phyloP scores from a whole-genome alignment of 2,797 vertebrate species.

The Psittacula echo region DNA sequence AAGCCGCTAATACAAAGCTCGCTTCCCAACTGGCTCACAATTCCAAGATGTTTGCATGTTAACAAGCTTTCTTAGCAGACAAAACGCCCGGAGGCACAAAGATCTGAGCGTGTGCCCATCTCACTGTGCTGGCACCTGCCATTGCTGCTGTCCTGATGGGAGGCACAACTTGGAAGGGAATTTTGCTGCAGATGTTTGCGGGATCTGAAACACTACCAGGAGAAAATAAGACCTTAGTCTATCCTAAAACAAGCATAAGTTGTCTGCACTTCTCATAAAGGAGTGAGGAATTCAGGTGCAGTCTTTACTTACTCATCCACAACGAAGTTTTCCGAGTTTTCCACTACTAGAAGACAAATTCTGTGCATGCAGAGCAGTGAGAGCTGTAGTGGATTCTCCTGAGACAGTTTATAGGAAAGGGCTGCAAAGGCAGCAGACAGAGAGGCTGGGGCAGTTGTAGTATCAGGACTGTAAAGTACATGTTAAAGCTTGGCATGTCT shows the following conservation, averaged over 20 bases:
- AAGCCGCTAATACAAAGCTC: neutral
- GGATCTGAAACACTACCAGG: neutral
- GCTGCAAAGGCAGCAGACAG: neutral
- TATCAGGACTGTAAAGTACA: neutral
- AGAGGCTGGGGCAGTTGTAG: neutral
- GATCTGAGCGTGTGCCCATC: neutral
- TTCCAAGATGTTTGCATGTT: neutral
- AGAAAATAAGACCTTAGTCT: rapidly evolving
- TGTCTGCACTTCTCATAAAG: neutral
- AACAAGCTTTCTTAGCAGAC: neutral
- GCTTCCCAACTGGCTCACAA: rapidly evolving
- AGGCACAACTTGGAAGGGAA: neutral
- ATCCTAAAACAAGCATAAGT: neutral
- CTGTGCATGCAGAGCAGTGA: neutral
- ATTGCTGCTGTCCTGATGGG: neutral
- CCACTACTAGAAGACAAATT: neutral
- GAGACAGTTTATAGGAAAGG: neutral
- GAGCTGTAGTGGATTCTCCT: neutral
- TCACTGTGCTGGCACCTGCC: neutral
- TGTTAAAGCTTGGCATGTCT: neutral
- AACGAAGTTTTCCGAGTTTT: neutral
- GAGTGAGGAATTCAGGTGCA: neutral
- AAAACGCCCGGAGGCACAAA: neutral
- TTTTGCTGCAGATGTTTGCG: neutral
- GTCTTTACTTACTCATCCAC: neutral